Conservation (phyloP, 2,797 vertebrate species). For the Ctenopoma multispine region DNA sequence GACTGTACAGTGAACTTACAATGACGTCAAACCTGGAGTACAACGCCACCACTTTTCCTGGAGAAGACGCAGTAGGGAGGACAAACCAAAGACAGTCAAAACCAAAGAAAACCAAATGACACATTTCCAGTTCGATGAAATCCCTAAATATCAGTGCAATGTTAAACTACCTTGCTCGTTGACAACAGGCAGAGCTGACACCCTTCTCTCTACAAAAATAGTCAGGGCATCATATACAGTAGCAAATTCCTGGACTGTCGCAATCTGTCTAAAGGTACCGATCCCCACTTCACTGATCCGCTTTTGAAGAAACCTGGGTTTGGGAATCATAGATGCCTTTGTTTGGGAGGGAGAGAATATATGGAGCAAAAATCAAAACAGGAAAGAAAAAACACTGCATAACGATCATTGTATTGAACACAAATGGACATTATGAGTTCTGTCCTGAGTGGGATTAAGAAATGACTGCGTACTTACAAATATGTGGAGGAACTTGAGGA, state of each 20-base stretch:
- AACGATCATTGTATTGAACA: neutral
- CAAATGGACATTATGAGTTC: neutral
- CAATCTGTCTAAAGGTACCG: conserved; percentile 91
- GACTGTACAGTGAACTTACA: conserved; percentile 84
- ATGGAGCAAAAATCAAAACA: neutral
- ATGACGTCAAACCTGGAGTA: conserved; percentile 98
- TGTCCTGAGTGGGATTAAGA: neutral
- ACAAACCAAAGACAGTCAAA: neutral
- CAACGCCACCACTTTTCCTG: conserved; percentile 93
- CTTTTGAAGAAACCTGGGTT: conserved; percentile 90
- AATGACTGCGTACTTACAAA: conserved; percentile 88
- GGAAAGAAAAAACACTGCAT: neutral
- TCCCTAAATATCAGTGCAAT: too few species aligned
- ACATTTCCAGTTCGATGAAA: too few species aligned
- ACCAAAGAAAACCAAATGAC: neutral
- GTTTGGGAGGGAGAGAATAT: conserved; percentile 51
- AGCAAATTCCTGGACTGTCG: conserved; percentile 88
- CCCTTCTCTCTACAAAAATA: conserved; percentile 93
- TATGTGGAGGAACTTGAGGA: conserved; percentile 99
- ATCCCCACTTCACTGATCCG: conserved; percentile 89
- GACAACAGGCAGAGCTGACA: conserved; percentile 94
- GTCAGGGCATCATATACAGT: conserved; percentile 89
- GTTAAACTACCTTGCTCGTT: conserved; percentile 84
- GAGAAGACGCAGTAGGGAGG: conserved; percentile 26
- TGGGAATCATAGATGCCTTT: conserved; percentile 90